Evolutionary conservation across 2,888 invertebrate genomes (phyloP).

Genomic region (Parnassius smintheus): DNA sequence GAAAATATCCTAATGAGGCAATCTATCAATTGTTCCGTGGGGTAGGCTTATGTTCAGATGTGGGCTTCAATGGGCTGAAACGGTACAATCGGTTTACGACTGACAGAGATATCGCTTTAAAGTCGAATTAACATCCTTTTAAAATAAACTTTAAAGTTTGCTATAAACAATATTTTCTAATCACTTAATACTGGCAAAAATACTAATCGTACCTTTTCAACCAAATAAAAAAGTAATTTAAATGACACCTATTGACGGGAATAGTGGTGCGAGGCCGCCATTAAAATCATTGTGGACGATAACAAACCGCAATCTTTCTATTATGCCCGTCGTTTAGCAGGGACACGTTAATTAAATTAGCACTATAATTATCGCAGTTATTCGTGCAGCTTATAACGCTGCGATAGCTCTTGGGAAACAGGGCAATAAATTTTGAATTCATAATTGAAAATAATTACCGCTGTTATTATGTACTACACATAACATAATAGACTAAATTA

Average conservation of each 20-base stretch:
- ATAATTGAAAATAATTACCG: slow-evolving; percentile 20
- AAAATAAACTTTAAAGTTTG: too few species aligned
- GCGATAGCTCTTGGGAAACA: slow-evolving; percentile 1
- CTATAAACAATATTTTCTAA: too few species aligned
- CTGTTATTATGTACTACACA: slow-evolving; percentile 1
- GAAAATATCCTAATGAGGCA: too few species aligned
- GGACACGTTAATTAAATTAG: slow-evolving; percentile 11
- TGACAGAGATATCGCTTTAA: too few species aligned
- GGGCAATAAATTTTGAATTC: slow-evolving; percentile 14
- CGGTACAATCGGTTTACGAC: too few species aligned
- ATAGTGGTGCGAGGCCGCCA: not conserved
- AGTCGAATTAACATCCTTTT: too few species aligned
- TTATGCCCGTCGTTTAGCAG: not conserved
- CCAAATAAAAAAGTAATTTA: too few species aligned
- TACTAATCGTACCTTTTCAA: too few species aligned
- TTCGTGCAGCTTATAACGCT: slow-evolving; percentile 2
- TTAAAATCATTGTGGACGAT: not conserved
- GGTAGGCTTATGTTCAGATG: too few species aligned
- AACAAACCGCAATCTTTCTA: slow-evolving; percentile 3
- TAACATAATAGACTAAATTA: slow-evolving; percentile 8
- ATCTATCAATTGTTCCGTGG: too few species aligned
- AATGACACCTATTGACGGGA: not conserved
- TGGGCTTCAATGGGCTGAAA: too few species aligned
- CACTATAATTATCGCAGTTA: slow-evolving; percentile 9
- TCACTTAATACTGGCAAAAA: too few species aligned